These are phyloP conservation scores for Chrysogorgia sp. DNA, from an alignment of 92 coral and sea anemone genomes.

Conservation along the genomic window DNA sequence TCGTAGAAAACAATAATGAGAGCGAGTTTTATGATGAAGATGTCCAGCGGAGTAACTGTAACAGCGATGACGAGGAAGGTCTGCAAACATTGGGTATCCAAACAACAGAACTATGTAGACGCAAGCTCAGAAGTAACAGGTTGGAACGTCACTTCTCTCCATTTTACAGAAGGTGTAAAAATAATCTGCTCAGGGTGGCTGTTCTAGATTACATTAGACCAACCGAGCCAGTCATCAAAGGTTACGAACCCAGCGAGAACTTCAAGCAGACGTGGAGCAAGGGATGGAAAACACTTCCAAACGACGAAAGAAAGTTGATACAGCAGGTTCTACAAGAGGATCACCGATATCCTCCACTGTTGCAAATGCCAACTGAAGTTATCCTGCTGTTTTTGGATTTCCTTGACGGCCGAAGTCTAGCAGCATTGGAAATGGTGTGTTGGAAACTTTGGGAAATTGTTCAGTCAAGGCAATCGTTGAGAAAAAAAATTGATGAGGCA, in stretches of 20 bases:
- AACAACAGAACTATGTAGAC: not conserved
- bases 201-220: slow-evolving; percentile 10
- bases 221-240: not conserved
- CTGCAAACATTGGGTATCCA: no score
- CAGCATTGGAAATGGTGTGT: not conserved
- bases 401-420: not conserved
- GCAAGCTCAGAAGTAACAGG: not conserved
- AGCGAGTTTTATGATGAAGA: not conserved
- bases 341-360: not conserved
- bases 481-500: not conserved
- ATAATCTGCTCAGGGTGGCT: not conserved
- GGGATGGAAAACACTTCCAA: slow-evolving; percentile 12
- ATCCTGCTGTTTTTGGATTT: not conserved
- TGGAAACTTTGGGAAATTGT: not conserved
- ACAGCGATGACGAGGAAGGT: no score
- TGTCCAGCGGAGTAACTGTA: not conserved
- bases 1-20: no score
- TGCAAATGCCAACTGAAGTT: slow-evolving; percentile 3
- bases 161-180: not conserved
- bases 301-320: not conserved
- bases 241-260: slow-evolving; percentile 34
- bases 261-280: slow-evolving; percentile 40
- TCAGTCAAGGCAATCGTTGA: slow-evolving; percentile 1
- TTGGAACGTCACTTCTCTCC: not conserved
- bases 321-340: not conserved